These are phyloP conservation scores for Epistrophella euchroma DNA, from an alignment of 2,888 invertebrate species.

Conservation along the genomic window DNA sequence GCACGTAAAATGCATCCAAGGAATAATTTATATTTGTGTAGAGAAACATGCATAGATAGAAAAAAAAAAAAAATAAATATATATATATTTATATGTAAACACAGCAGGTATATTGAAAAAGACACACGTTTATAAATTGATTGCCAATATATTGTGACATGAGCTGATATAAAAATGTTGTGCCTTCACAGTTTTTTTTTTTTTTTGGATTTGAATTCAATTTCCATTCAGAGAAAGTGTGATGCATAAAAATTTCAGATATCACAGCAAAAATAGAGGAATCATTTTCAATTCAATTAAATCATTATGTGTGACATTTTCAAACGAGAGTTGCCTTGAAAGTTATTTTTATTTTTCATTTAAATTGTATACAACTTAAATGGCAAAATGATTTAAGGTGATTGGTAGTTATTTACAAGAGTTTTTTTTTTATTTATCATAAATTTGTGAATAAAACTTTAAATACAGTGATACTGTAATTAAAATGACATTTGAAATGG, in stretches of 20 bases:
- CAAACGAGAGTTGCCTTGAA: neutral
- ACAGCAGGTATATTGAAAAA: neutral
- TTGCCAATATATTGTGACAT: slow-evolving; percentile 24
- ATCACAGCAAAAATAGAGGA: neutral
- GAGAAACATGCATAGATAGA: neutral
- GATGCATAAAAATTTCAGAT: neutral
- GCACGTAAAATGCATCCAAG: slow-evolving; percentile 60
- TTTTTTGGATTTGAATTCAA: neutral
- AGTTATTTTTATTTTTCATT: neutral
- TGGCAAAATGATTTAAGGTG: too few relatives aligned
- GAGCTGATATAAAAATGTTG: neutral
- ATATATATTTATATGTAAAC: neutral
- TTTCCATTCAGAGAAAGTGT: neutral
- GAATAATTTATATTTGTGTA: slow-evolving; percentile 21
- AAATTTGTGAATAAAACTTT: too few relatives aligned
- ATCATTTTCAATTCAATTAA: neutral
- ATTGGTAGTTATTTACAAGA: too few relatives aligned
- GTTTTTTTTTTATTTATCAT: too few relatives aligned
- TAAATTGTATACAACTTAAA: too few relatives aligned
- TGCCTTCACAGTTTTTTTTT: neutral
- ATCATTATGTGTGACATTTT: neutral
- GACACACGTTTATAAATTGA: slow-evolving; percentile 22
- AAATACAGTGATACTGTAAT: too few relatives aligned
- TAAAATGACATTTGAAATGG: too few relatives aligned
- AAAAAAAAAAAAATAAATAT: neutral